Evolutionary conservation across 2,113 vertebrate genomes (phyloP), one percentile per base, ranked within the genome.

Genomic region (Austrofundulus limnaeus): DNA sequence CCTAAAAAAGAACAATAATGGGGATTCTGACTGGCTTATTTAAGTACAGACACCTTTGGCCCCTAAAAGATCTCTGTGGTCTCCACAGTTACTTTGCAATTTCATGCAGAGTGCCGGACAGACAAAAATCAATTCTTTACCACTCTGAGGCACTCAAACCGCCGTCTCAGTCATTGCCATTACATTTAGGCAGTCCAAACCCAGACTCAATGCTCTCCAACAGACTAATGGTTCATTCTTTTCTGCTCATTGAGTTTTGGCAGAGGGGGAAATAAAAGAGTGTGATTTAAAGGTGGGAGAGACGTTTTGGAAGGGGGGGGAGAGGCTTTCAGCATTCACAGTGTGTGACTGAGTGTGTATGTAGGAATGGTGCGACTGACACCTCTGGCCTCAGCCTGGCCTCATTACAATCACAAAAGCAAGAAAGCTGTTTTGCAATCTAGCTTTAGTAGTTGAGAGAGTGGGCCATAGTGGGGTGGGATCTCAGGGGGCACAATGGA

Each of bases 361-460:
- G 73, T 60, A 70, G 19, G 75, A 79, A 78, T 84, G 10, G 48
- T 42, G 58, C 55, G 63, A 77, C 66, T 70, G 76, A 85, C 88
- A 90, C 88, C 88, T 90, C 81, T 82, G 83, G 87, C 78, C 84
- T 79, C 38, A 53, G 81, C 76, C 69, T 53, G 67, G 73, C 76
- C 57, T 85, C 72, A 89, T 92, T 90, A 89, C 75, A 90, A 93
- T 91, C 71, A 92, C 90, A 92, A 93, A 84, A 89, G 78, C 72
- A 56, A 69, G 72, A 49, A 38, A 80, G 75, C 71, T 55, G 49
- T 80, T 48, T 17, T 64, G 74, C 52, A n/a, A 72, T 31, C 57
- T 61, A 12, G 58, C 73, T 55, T 67, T 53, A 57, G 48, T 72
- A 65, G 70, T 41, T 38, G 61, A 56, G 46, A 54, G 60, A 54